Evolutionary conservation across 1,140 invertebrate genomes (phyloP), one percentile per base, ranked within the genome.

Genomic region (Globodera ellingtonae): DNA sequence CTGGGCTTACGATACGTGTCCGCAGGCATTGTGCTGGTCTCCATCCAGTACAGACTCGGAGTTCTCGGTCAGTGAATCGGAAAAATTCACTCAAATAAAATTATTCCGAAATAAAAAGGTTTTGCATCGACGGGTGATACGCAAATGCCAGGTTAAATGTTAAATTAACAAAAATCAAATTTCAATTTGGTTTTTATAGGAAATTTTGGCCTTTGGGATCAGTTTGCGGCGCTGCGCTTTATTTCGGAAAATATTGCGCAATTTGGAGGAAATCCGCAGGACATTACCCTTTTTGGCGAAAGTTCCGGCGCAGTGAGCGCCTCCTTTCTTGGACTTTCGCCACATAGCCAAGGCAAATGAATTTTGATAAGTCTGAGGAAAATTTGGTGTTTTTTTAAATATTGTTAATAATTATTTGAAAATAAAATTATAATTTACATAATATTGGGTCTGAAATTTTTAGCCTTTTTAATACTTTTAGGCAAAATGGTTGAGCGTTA

Each of bases 1-100:
- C 24, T 76, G 7, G 71, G 35, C 15, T 48, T 71, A 35, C 21
- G 56, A 47, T 79, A 71, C 44, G 52, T 50, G 47, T 48, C 15
- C 46, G 74, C 50, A 79, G 78, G 78, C 35, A 79, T 79, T 47
- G 24, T 79, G 59, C 18, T 62, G 52, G 78, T 79, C 4, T 48
- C 67, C 15, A 75, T 79, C 7, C 62, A 79, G 24, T 79, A 79
- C 72, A 46, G 78, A 8, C 47, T 79, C 13, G 85, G 83, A 71
- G 10, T 70, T 6, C 24, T 84, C 18, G 76, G 76, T 73, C 8
- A 9, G 72, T 78, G 9, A 78, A 1, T 65, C 21, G 13, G 24
- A 24, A 24, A 24, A 24, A 24, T 24, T 67, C 6, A 67, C 8
- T 67, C 18, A 67, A 24, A 67, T 1, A 24, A 24, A 69, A 69